Evolutionary conservation across 2,113 vertebrate genomes (phyloP).

Genomic region (Bolborhynchus lineola): DNA sequence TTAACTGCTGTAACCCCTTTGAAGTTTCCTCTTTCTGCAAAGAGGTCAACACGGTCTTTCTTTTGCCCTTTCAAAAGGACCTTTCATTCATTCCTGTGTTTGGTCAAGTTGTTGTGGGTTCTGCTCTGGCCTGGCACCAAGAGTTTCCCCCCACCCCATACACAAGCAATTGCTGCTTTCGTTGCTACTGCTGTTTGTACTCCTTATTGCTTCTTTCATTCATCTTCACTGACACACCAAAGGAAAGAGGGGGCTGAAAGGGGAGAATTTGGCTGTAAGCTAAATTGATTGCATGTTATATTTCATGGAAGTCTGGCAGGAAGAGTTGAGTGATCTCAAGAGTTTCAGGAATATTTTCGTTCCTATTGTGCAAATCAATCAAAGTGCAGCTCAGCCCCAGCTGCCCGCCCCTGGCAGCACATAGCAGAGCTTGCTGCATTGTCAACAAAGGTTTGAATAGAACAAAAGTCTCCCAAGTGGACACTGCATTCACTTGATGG

Average conservation of each 20-base stretch:
- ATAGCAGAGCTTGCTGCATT: background rate
- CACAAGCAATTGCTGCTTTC: conserved; percentile 54
- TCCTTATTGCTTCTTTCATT: conserved; percentile 68
- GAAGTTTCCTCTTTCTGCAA: conserved; percentile 62
- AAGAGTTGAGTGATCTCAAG: conserved; percentile 55
- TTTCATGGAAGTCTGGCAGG: conserved; percentile 70
- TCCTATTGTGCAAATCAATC: conserved; percentile 65
- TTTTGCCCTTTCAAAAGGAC: conserved; percentile 64
- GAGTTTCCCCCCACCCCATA: background rate
- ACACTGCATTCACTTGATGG: conserved; percentile 26
- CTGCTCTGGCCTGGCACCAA: conserved; percentile 54
- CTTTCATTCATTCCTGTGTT: conserved; percentile 69
- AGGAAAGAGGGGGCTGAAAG: conserved; percentile 50
- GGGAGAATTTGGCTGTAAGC: conserved; percentile 64
- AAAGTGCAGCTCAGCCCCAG: background rate
- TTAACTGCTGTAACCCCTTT: conserved; percentile 60
- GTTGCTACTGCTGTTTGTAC: conserved; percentile 63
- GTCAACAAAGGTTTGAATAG: conserved; percentile 41
- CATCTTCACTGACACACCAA: conserved; percentile 70
- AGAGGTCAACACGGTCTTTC: conserved; percentile 63
- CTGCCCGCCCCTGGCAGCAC: background rate
- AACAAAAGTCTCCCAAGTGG: conserved; percentile 58
- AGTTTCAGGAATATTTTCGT: conserved; percentile 60
- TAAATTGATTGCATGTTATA: conserved; percentile 72
- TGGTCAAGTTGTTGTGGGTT: conserved; percentile 67